Evolutionary conservation across 2,797 vertebrate species (phyloP).

Genomic region (Alosa sapidissima): DNA sequence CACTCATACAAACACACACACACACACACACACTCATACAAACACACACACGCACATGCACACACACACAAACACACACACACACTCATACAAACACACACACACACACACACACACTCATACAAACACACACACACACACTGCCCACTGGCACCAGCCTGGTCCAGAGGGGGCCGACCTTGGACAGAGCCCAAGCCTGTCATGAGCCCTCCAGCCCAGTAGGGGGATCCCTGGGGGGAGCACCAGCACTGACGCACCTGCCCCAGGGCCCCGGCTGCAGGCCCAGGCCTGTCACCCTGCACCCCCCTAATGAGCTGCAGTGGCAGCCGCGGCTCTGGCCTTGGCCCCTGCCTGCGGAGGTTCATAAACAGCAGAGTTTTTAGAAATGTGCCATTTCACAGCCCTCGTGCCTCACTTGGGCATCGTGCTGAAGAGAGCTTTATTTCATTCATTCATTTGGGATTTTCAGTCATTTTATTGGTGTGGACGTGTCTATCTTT

Average conservation of each 20-base stretch:
- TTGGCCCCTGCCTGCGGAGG: not conserved
- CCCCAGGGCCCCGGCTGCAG: not conserved
- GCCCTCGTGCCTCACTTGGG: not conserved
- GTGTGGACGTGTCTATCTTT: not conserved
- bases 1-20: not conserved
- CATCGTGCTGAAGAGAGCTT: not conserved
- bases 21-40: not conserved
- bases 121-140: not conserved
- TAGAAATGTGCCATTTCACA: not conserved
- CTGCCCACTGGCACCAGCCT: not conserved
- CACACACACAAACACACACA: not conserved
- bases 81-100: not conserved
- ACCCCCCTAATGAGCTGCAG: not conserved
- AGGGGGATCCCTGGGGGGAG: not conserved
- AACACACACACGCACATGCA: not conserved
- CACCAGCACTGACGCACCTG: not conserved
- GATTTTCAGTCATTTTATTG: not conserved
- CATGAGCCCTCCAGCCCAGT: constrained; percentile 17
- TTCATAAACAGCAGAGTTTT: not conserved
- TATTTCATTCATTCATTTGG: not conserved
- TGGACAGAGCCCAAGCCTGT: not conserved
- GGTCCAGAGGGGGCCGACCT: not conserved
- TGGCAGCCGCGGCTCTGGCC: not conserved
- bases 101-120: not conserved
- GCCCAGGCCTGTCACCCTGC: constrained; percentile 3